A percentile compares a stretch with the other conserved stretches of the same genome.
Conservation (phyloP, 2,797 vertebrate species). For the Coreius guichenoti region DNA sequence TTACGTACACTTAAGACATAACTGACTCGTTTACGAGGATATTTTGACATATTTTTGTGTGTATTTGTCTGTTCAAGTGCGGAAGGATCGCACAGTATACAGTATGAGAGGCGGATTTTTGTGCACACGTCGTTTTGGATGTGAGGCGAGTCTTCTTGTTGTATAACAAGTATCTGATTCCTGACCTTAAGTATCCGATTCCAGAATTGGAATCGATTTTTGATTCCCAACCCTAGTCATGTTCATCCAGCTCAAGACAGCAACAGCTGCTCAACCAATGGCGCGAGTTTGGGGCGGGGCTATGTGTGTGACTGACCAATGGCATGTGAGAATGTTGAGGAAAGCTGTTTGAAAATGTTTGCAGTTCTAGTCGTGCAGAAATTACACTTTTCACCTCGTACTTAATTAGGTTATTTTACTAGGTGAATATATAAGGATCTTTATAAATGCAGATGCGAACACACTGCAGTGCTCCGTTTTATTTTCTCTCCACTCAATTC, state of each 20-base stretch:
- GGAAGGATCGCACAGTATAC: no score
- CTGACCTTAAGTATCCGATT: no score
- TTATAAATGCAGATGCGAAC: background rate
- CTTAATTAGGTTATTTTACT: background rate
- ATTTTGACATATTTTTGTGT: background rate
- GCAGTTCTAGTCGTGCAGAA: background rate
- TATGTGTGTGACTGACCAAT: slow-evolving; percentile 9
- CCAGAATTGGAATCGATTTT: background rate
- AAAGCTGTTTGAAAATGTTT: background rate
- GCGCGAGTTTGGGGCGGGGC: background rate
- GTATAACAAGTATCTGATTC: no score
- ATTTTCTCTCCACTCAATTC: background rate
- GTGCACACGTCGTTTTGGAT: no score
- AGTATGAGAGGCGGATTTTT: no score
- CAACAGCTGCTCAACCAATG: background rate
- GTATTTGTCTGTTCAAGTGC: background rate
- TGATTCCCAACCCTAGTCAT: background rate
- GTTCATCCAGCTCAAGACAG: background rate
- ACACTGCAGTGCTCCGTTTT: background rate
- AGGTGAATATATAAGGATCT: background rate
- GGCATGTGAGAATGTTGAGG: background rate
- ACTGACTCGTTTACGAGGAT: background rate
- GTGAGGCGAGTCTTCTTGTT: no score
- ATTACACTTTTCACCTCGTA: no score
- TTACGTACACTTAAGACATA: background rate